Conservation (phyloP, 2,113 vertebrate genomes). For the Eclectus roratus region DNA sequence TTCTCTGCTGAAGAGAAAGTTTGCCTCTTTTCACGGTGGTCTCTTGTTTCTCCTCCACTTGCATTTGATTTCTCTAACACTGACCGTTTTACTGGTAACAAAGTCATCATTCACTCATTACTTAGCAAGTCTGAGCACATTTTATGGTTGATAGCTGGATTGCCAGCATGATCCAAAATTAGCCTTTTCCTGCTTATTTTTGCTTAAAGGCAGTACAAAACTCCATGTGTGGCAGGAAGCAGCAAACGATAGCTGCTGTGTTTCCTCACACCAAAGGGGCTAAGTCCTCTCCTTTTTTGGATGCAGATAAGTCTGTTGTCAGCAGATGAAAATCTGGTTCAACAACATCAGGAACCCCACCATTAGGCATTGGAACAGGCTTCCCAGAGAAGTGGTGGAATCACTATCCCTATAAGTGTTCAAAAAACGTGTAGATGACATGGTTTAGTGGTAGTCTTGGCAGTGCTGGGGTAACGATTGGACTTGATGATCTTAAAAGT, state of each 20-base stretch:
- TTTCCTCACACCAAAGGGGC: not conserved
- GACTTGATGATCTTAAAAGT: not conserved
- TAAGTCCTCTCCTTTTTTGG: not conserved
- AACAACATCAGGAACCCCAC: rapidly evolving
- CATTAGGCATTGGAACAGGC: not conserved
- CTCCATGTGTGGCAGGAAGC: not conserved
- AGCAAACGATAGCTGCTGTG: not conserved
- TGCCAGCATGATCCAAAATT: not conserved
- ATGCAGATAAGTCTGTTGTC: not conserved
- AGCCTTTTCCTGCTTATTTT: slow-evolving; percentile 1
- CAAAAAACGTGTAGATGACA: not conserved
- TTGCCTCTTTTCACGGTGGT: not conserved
- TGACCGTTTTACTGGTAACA: not conserved
- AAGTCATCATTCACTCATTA: slow-evolving; percentile 2
- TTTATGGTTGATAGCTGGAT: slow-evolving; percentile 1
- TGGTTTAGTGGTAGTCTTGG: not conserved
- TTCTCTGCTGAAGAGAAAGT: not conserved
- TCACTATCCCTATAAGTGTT: not conserved
- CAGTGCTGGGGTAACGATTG: not conserved
- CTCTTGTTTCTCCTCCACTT: not conserved
- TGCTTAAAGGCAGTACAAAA: not conserved
- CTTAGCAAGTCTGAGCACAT: not conserved
- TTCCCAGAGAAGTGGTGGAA: not conserved
- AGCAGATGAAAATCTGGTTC: not conserved
- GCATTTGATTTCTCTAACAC: not conserved